These are phyloP conservation scores for Trididemnum nubilum DNA, from an alignment of 23 tunicate species.

Conservation along the genomic window DNA sequence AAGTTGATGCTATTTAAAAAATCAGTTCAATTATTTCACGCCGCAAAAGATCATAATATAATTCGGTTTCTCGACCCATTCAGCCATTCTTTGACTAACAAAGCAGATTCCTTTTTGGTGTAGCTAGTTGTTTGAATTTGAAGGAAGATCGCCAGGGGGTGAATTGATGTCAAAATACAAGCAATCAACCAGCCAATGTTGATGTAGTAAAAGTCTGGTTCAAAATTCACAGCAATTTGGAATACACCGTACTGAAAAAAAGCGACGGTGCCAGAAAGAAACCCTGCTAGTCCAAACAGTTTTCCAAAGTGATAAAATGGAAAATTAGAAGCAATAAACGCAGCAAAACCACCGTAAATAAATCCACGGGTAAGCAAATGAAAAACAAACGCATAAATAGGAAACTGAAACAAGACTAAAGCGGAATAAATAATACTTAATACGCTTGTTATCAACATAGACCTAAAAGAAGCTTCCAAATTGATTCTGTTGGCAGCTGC, in stretches of 20 bases:
- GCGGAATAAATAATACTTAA: slow-evolving; percentile 11
- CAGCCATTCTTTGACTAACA: no score
- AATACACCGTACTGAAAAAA: slow-evolving; percentile 35
- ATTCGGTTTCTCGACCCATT: no score
- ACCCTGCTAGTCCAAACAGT: slow-evolving; percentile 9
- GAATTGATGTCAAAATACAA: neutral
- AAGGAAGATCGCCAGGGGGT: slow-evolving; percentile 17
- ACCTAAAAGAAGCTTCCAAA: neutral
- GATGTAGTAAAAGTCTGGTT: slow-evolving; percentile 14
- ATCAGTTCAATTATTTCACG: no score
- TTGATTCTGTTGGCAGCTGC: neutral
- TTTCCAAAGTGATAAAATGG: slow-evolving; percentile 41
- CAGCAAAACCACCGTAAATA: slow-evolving; percentile 9
- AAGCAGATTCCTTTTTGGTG: no score
- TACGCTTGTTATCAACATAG: neutral
- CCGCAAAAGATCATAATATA: no score
- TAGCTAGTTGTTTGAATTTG: no score
- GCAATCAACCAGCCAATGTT: neutral
- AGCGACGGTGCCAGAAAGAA: neutral
- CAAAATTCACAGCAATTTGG: neutral
- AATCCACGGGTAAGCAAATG: slow-evolving; percentile 1
- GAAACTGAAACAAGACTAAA: neutral
- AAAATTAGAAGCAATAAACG: slow-evolving; percentile 18
- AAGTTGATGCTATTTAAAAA: no score
- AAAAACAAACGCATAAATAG: slow-evolving; percentile 19